Base-by-base conservation (phyloP, 2,113 vertebrate genomes). In the Salvelinus namaycush region DNA sequence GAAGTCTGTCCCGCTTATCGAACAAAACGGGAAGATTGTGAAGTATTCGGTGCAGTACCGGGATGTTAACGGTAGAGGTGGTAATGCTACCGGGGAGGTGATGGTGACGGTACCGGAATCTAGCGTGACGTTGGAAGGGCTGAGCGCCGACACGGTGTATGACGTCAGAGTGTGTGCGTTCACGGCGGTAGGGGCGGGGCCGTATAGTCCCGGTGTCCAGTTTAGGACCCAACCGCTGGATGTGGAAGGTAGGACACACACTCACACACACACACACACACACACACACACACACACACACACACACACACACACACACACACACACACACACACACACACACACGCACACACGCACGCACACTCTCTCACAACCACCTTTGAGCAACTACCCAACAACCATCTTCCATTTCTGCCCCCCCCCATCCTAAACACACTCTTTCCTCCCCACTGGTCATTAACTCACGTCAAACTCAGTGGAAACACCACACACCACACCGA, bases 151-250 rank as follows among this genome's bases (percentile, higher is more conserved):
- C 92, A 98, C 96, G 81, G 97, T 96, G 87, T 98, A 98, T 51
- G 96, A 98, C 92, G 95, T 98, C 92, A 97, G 96, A 96, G 95
- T 98, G 93, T 94, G 97, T 90, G 95, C 97, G 74, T 95, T 96
- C 87, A 97, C 96, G 88, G 95, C 93, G 93, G 95, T 96, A 84
- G 96, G 97, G 89, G 93, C 95, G 57, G 97, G 97, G 92, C 96
- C 96, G 57, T 98, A 95, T 95, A 97, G 97, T 93, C 96, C 97
- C 84, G 94, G 94, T 91, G 94, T 98, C 94, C 96, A 96, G 92
- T 96, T 97, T 93, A 96, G 97, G 94, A 99, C 97, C 89, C 96
- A 96, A 80, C 95, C 95, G 77, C 92, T 96, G 86, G 95, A 97
- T 94, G 51, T 54, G 51, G 96, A 97, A 98, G 97, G 97, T 99